Percentiles rank a stretch among this genome's conserved stretches.
These are phyloP conservation scores for Drosophila parthenogenetica DNA, from an alignment of 2,888 invertebrate genomes.

Conservation along the genomic window DNA sequence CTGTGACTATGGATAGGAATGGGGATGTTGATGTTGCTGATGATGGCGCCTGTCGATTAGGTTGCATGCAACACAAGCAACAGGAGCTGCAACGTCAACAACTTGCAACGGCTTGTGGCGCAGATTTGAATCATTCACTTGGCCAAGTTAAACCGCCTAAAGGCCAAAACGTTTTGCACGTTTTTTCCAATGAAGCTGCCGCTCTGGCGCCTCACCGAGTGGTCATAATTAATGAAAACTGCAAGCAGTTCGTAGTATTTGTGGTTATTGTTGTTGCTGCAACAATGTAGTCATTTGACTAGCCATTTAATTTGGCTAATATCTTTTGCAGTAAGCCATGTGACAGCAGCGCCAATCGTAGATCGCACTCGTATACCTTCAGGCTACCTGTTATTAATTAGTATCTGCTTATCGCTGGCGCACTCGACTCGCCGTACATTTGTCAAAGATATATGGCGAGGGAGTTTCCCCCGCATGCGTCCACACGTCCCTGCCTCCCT, in stretches of 20 bases:
- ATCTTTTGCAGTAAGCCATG: slow-evolving; percentile 49
- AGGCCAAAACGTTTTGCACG: slow-evolving; percentile 75
- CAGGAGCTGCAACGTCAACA: slow-evolving; percentile 46
- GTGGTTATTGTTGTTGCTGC: slow-evolving; percentile 19
- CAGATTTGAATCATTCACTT: slow-evolving; percentile 77
- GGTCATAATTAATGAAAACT: slow-evolving; percentile 79
- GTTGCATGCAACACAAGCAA: slow-evolving; percentile 67
- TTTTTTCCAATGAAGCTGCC: slow-evolving; percentile 78
- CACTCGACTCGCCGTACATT: slow-evolving; percentile 62
- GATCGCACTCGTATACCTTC: slow-evolving; percentile 14
- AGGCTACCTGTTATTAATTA: slow-evolving; percentile 68
- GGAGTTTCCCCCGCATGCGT: slow-evolving; percentile 56
- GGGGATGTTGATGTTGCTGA: slow-evolving; percentile 37
- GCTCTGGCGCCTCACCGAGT: slow-evolving; percentile 42
- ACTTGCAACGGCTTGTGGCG: slow-evolving; percentile 59
- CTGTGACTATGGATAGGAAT: slow-evolving; percentile 13
- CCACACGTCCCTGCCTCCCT: too few relatives aligned
- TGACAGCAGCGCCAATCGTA: slow-evolving; percentile 58
- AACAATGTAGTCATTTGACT: slow-evolving; percentile 25
- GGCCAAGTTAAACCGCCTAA: slow-evolving; percentile 57
- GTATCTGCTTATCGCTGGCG: slow-evolving; percentile 74
- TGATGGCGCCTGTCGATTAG: slow-evolving; percentile 78
- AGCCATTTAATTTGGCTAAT: slow-evolving; percentile 62
- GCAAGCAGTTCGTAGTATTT: slow-evolving; percentile 41
- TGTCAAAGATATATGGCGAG: slow-evolving; percentile 66